Evolutionary conservation across 2,888 invertebrate genomes (phyloP).

Genomic region (Tachina fera): DNA sequence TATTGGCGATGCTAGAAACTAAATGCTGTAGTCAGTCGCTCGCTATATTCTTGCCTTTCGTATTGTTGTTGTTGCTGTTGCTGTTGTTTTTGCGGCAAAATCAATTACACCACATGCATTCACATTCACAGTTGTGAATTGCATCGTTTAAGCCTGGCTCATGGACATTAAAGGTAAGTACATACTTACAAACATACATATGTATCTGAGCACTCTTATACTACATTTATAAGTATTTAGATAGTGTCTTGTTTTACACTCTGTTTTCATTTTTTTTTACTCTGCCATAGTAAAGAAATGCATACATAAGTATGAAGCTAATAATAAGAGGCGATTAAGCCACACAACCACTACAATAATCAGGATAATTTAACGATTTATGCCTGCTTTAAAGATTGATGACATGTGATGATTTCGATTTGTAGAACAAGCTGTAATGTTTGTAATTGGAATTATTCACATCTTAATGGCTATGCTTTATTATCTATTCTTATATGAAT

Average conservation of each 20-base stretch:
- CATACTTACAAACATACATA: not conserved
- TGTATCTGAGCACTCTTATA: slow-evolving; percentile 7
- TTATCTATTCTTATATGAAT: not conserved
- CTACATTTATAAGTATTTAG: slow-evolving; percentile 28
- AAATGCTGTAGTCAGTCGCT: slow-evolving; percentile 2
- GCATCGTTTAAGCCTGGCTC: slow-evolving; percentile 54
- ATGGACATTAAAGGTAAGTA: slow-evolving; percentile 33
- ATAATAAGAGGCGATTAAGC: slow-evolving; percentile 67
- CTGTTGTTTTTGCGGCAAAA: slow-evolving; percentile 63
- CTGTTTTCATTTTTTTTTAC: slow-evolving; percentile 48
- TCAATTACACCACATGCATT: slow-evolving; percentile 70
- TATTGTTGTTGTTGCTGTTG: slow-evolving; percentile 37
- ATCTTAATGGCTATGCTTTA: slow-evolving; percentile 17
- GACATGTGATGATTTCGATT: slow-evolving; percentile 71
- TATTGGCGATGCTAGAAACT: slow-evolving; percentile 11
- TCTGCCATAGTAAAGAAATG: slow-evolving; percentile 18
- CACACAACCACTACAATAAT: slow-evolving; percentile 55
- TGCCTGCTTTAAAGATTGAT: slow-evolving; percentile 67
- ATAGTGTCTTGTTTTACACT: slow-evolving; percentile 68
- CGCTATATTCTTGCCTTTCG: slow-evolving; percentile 26
- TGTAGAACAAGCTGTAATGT: slow-evolving; percentile 66
- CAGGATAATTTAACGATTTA: slow-evolving; percentile 69
- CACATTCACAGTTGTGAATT: slow-evolving; percentile 64
- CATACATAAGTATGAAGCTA: slow-evolving; percentile 21
- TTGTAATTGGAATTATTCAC: slow-evolving; percentile 60